Base-by-base conservation (phyloP, 2,888 invertebrate genomes). In the Teinopalpus imperialis region DNA sequence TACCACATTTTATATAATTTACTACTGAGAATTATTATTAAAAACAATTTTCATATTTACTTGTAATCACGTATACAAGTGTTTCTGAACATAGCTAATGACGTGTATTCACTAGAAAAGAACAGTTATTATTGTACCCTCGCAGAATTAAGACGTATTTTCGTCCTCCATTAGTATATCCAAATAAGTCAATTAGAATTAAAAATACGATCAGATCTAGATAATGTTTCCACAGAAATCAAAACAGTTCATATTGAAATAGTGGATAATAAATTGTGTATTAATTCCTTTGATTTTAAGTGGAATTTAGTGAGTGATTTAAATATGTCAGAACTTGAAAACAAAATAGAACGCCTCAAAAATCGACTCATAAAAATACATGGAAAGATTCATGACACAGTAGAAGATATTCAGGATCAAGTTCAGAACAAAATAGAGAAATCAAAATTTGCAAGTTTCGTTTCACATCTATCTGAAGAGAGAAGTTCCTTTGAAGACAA, bases 381-480 rank as follows among this genome's bases (percentile, higher is more conserved):
- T 43, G 87, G 61, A 8, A 88, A 81, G 47, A 69, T 89, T 0
- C 86, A 88, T 32, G 80, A 83, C 29, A 66, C 71, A 1, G 79
- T 89, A 26, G 89, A 89, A 51, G 82, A 78, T 36, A 63, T 89
- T 0, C 87, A 86, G 55, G 89, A 86, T 29, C 80, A 85, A 47
- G 61, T 89, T 1, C 87, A 87, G 20, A 74, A 53, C n/a, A 77
- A 74, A 59, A 68, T 81, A 14, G 82, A 85, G 31, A 66, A 57
- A 13, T 76, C 78, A 0, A 67, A 75, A 49, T 48, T 81, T 10
- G 68, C 76, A 0, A 69, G 59, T 48, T 76, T 88, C 1, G 74
- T 82, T 1, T 73, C 83, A 0, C 79, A 86, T 51, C 35, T 82
- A 5, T 77, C 74, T 0, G 83, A 85, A 36, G 86, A 87, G 1